Conservation (phyloP, 64 coral and sea anemone species). For the Stichodactyla mertensii region DNA sequence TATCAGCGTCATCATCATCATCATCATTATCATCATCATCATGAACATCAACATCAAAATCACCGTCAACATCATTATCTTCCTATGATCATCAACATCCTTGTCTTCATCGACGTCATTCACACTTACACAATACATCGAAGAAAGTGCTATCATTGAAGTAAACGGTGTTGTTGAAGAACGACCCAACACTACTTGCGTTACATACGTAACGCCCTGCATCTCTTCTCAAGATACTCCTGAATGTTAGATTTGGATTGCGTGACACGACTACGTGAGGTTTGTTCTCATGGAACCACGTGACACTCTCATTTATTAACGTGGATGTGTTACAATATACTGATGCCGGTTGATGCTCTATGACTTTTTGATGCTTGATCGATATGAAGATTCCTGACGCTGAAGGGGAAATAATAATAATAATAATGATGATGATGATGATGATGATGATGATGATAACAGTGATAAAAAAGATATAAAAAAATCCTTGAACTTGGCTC, state of each 20-base stretch:
- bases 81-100: no score
- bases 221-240: not conserved
- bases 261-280: not conserved
- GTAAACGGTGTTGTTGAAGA: conserved; percentile 1
- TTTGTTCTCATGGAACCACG: not conserved
- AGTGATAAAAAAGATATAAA: no score
- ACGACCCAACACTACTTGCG: not conserved
- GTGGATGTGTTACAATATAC: not conserved
- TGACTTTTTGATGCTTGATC: not conserved
- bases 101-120: not conserved
- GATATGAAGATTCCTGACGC: not conserved
- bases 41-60: no score
- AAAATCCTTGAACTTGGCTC: no score
- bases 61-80: no score
- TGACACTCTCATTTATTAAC: not conserved
- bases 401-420: not conserved
- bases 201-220: conserved; percentile 29
- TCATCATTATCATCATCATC: no score
- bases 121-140: conserved; percentile 10
- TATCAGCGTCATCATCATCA: no score
- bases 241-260: conserved; percentile 1
- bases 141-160: not conserved
- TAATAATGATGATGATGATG: no score
- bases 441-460: no score
- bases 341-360: not conserved